Base-by-base conservation (phyloP, 2,888 invertebrate species). In the Teleiodes luculella region DNA sequence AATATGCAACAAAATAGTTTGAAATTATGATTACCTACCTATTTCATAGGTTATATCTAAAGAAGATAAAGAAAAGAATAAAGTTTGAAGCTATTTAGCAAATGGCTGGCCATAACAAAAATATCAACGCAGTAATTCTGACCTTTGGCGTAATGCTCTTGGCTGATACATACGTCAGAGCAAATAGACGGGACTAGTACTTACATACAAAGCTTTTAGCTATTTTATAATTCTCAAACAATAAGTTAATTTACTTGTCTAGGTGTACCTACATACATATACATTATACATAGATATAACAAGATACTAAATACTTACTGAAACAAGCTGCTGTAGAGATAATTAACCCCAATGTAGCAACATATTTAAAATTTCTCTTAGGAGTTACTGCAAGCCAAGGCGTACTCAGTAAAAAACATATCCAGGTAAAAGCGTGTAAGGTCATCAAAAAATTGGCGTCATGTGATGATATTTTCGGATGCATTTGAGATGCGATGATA, bases 401-500 rank as follows among this genome's bases (percentile, higher is more conserved):
- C 6, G 84, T 86, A 53, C 78, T 72, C 55, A 89, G 52, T 52
- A 90, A 62, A 57, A 90, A 88, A 66, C 89, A 86, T 61, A 90
- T 68, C 90, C 90, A 90, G 30, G 89, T 81, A 59, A 89, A 87
- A 1, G 83, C 89, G 60, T 85, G 83, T 31, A 89, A 66, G 0
- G 89, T 83, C 71, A 87, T 76, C 35, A 90, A 59, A 50, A 89
- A 87, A 55, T 88, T 86, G 2, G 80, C 72, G 59, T 90, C 89
- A 3, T 77, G 73, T 54, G 76, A 67, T 1, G 82, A 76, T 63
- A 86, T 82, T 57, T 77, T 79, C 4, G 86, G 83, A 13, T 76
- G 70, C 60, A 85, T 80, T 59, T 77, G 72, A 31, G 81, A 72
- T 13, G 84, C 86, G 57, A 88, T 78, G 65, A 82, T 68, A 37